Percentiles rank a stretch among this genome's conserved stretches.
Conservation (phyloP, 2,888 invertebrate genomes). For the Drosophila suboccidentalis region DNA sequence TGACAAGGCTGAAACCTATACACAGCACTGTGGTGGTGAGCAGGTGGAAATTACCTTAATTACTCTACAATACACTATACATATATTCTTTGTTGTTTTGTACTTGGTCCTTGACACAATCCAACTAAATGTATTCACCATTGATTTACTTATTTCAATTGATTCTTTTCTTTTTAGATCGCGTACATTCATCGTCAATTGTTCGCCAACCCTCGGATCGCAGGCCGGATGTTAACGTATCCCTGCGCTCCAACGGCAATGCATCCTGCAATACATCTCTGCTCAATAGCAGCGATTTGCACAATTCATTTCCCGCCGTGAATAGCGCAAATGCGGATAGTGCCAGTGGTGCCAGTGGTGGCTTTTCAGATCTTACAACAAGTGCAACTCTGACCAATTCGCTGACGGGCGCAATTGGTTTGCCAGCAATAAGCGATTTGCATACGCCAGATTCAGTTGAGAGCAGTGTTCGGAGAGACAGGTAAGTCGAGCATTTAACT, state of each 20-base stretch:
- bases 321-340: constrained; percentile 61
- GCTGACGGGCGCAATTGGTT: constrained; percentile 52
- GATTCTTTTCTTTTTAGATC: constrained; percentile 74
- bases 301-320: constrained; percentile 70
- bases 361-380: constrained; percentile 52
- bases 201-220: constrained; percentile 85
- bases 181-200: constrained; percentile 84
- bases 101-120: constrained; percentile 7
- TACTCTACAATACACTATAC: constrained; percentile 14
- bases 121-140: not conserved
- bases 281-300: constrained; percentile 79
- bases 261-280: constrained; percentile 71
- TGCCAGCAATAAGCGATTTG: constrained; percentile 68
- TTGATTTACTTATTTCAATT: constrained; percentile 1
- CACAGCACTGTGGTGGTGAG: constrained; percentile 84
- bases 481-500: constrained; percentile 53
- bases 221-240: constrained; percentile 84
- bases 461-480: constrained; percentile 76
- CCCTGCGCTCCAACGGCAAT: constrained; percentile 82
- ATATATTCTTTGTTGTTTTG: constrained; percentile 1
- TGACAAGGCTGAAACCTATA: constrained; percentile 78
- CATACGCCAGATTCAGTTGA: constrained; percentile 83
- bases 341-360: constrained; percentile 31
- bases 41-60: constrained; percentile 33
- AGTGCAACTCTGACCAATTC: constrained; percentile 51